These are phyloP conservation scores for Tineola bisselliella DNA, from an alignment of 2,888 invertebrate species.

Conservation along the genomic window DNA sequence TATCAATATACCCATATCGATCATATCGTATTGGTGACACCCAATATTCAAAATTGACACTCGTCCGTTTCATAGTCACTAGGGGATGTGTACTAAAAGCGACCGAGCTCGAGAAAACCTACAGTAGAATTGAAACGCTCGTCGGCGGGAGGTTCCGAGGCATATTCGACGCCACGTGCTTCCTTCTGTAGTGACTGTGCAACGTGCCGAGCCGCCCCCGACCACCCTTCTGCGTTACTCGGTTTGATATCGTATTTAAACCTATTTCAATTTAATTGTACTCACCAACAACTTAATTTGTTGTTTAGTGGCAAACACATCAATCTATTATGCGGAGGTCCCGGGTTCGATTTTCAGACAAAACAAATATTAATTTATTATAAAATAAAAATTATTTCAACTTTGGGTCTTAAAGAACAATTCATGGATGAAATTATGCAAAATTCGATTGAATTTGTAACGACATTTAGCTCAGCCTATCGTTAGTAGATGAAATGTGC, in stretches of 20 bases:
- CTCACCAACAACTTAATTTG: no score
- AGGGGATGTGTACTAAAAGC: constrained; percentile 24
- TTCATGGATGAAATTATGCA: no score
- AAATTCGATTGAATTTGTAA: no score
- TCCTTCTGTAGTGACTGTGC: constrained; percentile 13
- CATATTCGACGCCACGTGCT: constrained; percentile 36
- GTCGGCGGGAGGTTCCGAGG: constrained; percentile 28
- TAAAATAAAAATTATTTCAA: no score
- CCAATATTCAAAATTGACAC: neutral
- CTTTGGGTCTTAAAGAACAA: no score
- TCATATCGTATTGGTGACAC: constrained; percentile 30
- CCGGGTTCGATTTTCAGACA: no score
- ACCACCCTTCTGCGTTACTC: constrained; percentile 19
- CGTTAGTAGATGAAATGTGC: no score
- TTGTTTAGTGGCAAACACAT: no score
- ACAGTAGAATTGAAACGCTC: constrained; percentile 48
- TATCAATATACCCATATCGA: constrained; percentile 67
- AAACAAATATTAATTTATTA: no score
- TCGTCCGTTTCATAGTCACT: neutral
- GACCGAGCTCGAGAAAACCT: constrained; percentile 48
- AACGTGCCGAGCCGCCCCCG: constrained; percentile 27
- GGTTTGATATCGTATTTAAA: constrained; percentile 21
- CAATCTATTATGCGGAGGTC: no score
- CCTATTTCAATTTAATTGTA: neutral
- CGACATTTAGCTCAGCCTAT: no score